A percentile compares a stretch with the other conserved stretches of the same genome.
phyloP scores from a whole-genome alignment of 2,888 invertebrate species.

The Nemotelus pantherinus region DNA sequence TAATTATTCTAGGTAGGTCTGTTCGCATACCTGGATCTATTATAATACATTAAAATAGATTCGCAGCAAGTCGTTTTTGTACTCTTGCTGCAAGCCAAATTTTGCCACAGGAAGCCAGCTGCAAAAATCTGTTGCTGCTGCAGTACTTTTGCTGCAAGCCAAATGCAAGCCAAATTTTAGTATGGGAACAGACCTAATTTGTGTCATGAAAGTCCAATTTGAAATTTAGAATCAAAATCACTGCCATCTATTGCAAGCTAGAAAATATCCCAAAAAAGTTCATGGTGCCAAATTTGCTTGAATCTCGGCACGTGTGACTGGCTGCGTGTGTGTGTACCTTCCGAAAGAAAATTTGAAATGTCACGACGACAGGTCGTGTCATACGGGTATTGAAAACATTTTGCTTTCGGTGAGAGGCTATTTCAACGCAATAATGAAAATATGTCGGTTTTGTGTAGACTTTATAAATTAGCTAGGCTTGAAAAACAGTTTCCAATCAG shows the following conservation, averaged over 20 bases:
- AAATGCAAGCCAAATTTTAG: no score
- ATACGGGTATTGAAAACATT: constrained; percentile 25
- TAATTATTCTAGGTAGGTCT: no score
- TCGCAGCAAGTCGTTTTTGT: no score
- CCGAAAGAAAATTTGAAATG: neutral
- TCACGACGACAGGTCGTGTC: neutral
- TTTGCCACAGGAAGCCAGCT: no score
- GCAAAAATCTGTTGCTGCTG: no score
- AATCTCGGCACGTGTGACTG: constrained; percentile 21
- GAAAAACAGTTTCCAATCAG: constrained; percentile 3
- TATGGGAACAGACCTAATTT: no score
- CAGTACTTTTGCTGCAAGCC: no score
- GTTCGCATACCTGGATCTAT: no score
- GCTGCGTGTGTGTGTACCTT: neutral
- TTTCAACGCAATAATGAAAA: constrained; percentile 41
- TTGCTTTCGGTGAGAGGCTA: constrained; percentile 11
- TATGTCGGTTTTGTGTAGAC: constrained; percentile 40
- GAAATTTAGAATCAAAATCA: neutral
- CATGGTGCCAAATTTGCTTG: neutral
- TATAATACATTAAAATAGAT: no score
- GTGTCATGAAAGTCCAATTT: no score
- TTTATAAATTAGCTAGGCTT: constrained; percentile 22
- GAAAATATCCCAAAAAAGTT: no score
- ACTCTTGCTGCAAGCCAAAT: no score
- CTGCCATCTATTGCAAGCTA: neutral